These are phyloP conservation scores for Grus americana DNA, from an alignment of 2,113 vertebrate species.

Conservation along the genomic window DNA sequence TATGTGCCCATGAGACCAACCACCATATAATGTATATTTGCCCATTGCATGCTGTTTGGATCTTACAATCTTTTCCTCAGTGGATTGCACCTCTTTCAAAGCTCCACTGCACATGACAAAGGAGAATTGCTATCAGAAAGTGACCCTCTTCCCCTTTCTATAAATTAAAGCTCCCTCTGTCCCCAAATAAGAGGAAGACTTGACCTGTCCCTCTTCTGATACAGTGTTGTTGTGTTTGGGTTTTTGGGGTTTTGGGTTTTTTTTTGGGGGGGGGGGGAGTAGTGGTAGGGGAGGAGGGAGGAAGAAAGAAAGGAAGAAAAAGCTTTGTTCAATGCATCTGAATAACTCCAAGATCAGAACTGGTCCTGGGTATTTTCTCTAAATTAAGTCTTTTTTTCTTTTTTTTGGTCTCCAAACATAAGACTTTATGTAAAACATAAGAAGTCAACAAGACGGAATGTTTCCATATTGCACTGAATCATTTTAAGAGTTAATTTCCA, in stretches of 20 bases:
- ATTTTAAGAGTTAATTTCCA: neutral
- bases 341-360: neutral
- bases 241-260: neutral
- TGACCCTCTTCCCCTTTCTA: neutral
- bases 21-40: neutral
- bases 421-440: neutral
- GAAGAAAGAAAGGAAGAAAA: neutral
- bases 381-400: neutral
- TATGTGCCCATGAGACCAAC: neutral
- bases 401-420: neutral
- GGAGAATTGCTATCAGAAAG: neutral
- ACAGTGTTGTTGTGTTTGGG: neutral
- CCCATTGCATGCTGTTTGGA: neutral
- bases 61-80: neutral
- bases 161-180: neutral
- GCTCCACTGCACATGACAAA: neutral
- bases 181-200: neutral
- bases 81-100: neutral
- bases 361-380: neutral
- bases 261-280: too few relatives aligned
- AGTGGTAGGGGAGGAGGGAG: accelerated
- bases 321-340: neutral
- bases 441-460: neutral
- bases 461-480: neutral
- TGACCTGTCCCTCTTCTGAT: neutral